Percentiles rank a stretch among this genome's conserved stretches.
Conservation (phyloP, 2,797 vertebrate species). For the Cyclura pinguis region DNA sequence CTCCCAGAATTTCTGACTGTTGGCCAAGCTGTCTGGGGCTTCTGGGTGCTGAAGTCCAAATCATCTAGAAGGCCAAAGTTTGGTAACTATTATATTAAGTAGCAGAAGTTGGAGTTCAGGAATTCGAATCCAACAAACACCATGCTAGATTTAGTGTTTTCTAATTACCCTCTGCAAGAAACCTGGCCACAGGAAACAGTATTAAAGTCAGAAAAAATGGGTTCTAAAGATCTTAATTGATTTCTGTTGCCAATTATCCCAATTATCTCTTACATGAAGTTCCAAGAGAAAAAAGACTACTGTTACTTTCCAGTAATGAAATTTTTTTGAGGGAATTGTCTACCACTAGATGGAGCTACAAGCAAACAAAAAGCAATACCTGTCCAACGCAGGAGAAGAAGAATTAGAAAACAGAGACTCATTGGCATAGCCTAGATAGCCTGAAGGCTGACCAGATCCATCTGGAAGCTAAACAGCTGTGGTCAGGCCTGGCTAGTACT, state of each 20-base stretch:
- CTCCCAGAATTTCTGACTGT: too few relatives aligned
- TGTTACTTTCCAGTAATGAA: not conserved
- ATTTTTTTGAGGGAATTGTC: not conserved
- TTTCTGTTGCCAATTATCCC: not conserved
- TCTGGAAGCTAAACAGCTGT: too few relatives aligned
- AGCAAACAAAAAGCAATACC: slow-evolving; percentile 5
- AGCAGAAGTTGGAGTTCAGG: not conserved
- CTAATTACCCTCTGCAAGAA: not conserved
- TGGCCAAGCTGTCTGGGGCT: too few relatives aligned
- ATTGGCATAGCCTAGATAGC: not conserved
- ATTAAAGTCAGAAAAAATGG: not conserved
- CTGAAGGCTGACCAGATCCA: too few relatives aligned
- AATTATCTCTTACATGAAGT: not conserved
- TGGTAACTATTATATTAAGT: too few relatives aligned
- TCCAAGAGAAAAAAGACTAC: not conserved
- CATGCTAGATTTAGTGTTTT: not conserved
- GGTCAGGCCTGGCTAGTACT: too few relatives aligned
- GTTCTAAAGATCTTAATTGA: not conserved
- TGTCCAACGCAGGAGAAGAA: not conserved
- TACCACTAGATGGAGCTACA: slow-evolving; percentile 37
- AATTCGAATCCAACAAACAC: not conserved
- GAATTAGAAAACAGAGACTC: not conserved
- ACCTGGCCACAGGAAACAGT: not conserved
- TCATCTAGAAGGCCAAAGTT: too few relatives aligned
- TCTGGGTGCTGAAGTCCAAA: too few relatives aligned